phyloP scores from a whole-genome alignment of 1,140 invertebrate species.

The Ctenoplectra terminalis region DNA sequence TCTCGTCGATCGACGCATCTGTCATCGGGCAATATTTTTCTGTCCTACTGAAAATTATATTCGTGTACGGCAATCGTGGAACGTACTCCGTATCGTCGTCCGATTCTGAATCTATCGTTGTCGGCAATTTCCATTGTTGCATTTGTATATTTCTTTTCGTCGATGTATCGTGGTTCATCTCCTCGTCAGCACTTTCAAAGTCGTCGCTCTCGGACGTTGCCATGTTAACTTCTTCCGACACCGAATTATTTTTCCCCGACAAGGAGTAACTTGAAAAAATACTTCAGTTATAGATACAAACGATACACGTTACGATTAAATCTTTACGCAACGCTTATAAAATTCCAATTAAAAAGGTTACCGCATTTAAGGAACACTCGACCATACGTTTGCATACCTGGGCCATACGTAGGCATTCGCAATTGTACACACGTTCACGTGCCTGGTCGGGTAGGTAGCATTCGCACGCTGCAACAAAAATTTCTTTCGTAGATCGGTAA shows the following conservation, averaged over 20 bases:
- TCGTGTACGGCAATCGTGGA: constrained; percentile 2
- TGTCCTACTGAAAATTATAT: neutral
- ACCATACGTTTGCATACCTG: constrained; percentile 6
- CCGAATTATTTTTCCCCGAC: neutral
- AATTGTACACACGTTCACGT: neutral
- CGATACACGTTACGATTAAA: neutral
- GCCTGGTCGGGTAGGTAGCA: too few species aligned
- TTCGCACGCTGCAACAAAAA: too few species aligned
- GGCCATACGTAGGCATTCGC: neutral
- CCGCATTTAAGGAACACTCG: neutral
- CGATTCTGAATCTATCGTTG: constrained; percentile 84
- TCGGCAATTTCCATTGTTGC: constrained; percentile 2
- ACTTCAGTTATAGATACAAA: neutral
- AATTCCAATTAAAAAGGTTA: neutral
- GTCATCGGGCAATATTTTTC: neutral
- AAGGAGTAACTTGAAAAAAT: neutral
- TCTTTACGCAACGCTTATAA: neutral
- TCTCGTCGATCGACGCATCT: neutral
- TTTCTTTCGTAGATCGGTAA: too few species aligned
- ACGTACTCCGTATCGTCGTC: constrained; percentile 81
- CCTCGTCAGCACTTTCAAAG: constrained; percentile 88
- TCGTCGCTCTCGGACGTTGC: constrained; percentile 88
- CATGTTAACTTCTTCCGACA: constrained; percentile 79
- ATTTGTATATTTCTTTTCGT: constrained; percentile 35
- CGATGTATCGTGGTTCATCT: constrained; percentile 67